phyloP scores from a whole-genome alignment of 2,888 invertebrate species.

The Bombylius discolor region DNA sequence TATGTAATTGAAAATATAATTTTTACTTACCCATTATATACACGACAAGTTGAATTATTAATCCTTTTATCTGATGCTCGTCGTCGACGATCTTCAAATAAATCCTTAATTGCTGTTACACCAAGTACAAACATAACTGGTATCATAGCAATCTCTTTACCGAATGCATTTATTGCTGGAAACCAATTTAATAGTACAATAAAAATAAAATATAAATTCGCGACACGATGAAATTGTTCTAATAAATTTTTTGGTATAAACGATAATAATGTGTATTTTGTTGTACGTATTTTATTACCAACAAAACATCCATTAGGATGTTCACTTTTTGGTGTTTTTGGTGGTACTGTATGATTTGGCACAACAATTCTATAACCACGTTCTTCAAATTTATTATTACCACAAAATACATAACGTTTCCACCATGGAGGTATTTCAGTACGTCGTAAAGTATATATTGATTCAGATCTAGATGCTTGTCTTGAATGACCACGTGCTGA shows the following conservation, averaged over 20 bases:
- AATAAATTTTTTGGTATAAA: constrained; percentile 92
- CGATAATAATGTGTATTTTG: constrained; percentile 85
- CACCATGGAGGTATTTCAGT: constrained; percentile 58
- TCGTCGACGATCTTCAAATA: constrained; percentile 84
- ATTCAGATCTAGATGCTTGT: constrained; percentile 80
- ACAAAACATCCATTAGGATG: constrained; percentile 75
- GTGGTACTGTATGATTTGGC: constrained; percentile 75
- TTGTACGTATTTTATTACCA: constrained; percentile 80
- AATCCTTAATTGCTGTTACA: constrained; percentile 88
- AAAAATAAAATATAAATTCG: constrained; percentile 94
- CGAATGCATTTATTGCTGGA: constrained; percentile 86
- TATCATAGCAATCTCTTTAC: constrained; percentile 89
- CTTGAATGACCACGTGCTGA: constrained; percentile 58
- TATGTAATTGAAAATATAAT: constrained; percentile 2
- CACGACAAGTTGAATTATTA: constrained; percentile 83
- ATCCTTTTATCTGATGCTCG: constrained; percentile 85
- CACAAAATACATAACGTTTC: constrained; percentile 51
- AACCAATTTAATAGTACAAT: constrained; percentile 95
- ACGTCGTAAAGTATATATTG: constrained; percentile 74
- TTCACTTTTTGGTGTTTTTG: constrained; percentile 62
- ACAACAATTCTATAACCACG: constrained; percentile 59
- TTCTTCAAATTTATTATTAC: constrained; percentile 51
- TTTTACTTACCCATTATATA: constrained; percentile 69
- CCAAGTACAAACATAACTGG: constrained; percentile 89
- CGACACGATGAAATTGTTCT: constrained; percentile 95